Evolutionary conservation across 2,888 invertebrate species (phyloP), one percentile per base, ranked within the genome.

Genomic region (Lycaena phlaeas): DNA sequence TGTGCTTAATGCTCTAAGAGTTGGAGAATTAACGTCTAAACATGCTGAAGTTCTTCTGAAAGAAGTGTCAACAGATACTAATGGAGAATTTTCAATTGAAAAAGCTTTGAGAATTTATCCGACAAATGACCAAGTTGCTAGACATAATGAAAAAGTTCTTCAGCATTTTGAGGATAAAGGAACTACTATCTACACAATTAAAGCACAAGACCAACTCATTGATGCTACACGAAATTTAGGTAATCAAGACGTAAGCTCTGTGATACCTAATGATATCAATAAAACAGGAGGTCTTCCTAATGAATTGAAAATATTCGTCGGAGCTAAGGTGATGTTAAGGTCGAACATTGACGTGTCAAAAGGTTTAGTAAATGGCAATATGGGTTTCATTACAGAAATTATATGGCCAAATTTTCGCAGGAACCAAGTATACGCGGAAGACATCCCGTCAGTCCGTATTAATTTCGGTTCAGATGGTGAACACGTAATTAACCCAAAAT

Each of bases 321-420:
- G 43, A 11, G 44, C 50, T 17, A 50, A 49, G 38, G 46, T 50
- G 1, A 52, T 52, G 50, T 37, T 52, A 9, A 40, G 48, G 25
- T 47, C 40, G 10, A 49, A 53, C 31, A 22, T 50, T 27, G 50
- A 49, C 28, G 48, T 50, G 10, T 41, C 44, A 6, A 48, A 48
- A 40, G 46, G 49, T 12, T 31, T 48, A 30, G 46, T 49, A 11
- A 52, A 50, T 45, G 49, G 44, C n/a, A 17, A 29, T 6, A 49
- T 51, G 11, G 46, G 51, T 4, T 27, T 41, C 18, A 48, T 50
- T 27, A 44, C 37, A 15, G 45, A 50, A 49, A 48, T 51, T 39
- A 43, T 52, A 5, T 47, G 46, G 51, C 52, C 54, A 22, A n/a
- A 31, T 27, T 50, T 55, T 29, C 45, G 49, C 3, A 31, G 51